phyloP scores from a whole-genome alignment of 2,797 vertebrate species.

The Forpus xanthops region DNA sequence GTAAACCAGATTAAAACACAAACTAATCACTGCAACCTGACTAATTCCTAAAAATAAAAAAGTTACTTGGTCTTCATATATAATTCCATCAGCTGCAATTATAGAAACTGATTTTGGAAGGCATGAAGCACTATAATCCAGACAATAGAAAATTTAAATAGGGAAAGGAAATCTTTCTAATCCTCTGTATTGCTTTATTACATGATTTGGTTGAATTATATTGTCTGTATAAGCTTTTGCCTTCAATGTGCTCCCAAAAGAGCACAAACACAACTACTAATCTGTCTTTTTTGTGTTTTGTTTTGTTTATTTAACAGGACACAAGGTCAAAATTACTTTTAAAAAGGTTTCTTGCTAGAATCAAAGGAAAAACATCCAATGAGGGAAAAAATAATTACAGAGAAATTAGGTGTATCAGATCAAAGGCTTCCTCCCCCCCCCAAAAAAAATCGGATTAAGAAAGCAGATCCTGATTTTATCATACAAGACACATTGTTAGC shows the following conservation, averaged over 20 bases:
- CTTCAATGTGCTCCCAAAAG: neutral
- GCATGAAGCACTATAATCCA: neutral
- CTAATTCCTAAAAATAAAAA: neutral
- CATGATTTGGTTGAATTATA: neutral
- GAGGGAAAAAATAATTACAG: neutral
- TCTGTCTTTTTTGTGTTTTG: neutral
- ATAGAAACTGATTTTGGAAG: neutral
- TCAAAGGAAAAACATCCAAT: neutral
- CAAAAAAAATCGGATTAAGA: neutral
- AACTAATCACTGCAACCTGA: neutral
- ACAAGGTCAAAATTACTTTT: neutral
- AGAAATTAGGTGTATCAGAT: neutral
- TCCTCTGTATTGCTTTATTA: neutral
- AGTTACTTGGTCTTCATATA: neutral
- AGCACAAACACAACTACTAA: neutral
- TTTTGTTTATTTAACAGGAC: neutral
- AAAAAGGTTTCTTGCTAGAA: neutral
- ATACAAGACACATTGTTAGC: neutral
- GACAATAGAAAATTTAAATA: neutral
- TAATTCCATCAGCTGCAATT: neutral
- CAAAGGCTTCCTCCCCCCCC: neutral
- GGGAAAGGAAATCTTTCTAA: neutral
- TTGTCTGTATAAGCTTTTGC: neutral
- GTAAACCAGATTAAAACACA: neutral
- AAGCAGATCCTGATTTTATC: conserved; percentile 1